Percentiles rank a stretch among this genome's conserved stretches.
These are phyloP conservation scores for Brachylomia viminalis DNA, from an alignment of 2,888 invertebrate species.

Conservation along the genomic window DNA sequence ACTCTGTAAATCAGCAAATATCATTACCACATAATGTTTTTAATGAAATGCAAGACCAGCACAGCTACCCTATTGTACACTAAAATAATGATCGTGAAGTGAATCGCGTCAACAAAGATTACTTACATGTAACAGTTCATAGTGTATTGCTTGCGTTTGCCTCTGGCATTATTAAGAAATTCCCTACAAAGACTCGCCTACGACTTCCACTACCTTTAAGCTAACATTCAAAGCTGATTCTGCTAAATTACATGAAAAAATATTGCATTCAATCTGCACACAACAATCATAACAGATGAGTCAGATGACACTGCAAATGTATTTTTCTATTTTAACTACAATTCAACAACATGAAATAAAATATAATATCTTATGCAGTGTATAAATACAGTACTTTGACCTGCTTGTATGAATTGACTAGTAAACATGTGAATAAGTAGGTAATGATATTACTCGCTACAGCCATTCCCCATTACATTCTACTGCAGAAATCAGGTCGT, in stretches of 20 bases:
- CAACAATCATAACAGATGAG: conserved; percentile 63
- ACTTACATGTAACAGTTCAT: conserved; percentile 64
- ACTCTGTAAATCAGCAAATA: conserved; percentile 33
- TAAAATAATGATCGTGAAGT: conserved; percentile 51
- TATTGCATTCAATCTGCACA: conserved; percentile 78
- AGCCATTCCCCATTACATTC: conserved; percentile 42
- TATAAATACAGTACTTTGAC: conserved; percentile 72
- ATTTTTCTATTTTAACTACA: conserved; percentile 68
- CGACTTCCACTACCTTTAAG: conserved; percentile 73
- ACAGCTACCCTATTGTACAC: conserved; percentile 50
- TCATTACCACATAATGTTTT: conserved; percentile 11
- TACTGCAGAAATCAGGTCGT: conserved; percentile 63
- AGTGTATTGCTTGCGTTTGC: conserved; percentile 67
- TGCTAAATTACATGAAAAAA: conserved; percentile 84
- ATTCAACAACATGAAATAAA: conserved; percentile 73
- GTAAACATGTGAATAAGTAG: conserved; percentile 69
- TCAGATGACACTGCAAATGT: conserved; percentile 60
- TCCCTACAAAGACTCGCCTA: conserved; percentile 77
- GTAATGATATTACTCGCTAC: conserved; percentile 55
- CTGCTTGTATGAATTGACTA: conserved; percentile 75
- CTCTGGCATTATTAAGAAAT: conserved; percentile 73
- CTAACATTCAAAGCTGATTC: conserved; percentile 86
- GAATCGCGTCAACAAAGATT: conserved; percentile 53
- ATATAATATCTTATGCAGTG: conserved; percentile 62
- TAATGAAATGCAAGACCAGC: conserved; percentile 45